Evolutionary conservation across 2,113 vertebrate genomes (phyloP), one percentile per base, ranked within the genome.

Genomic region (Lepus timidus): DNA sequence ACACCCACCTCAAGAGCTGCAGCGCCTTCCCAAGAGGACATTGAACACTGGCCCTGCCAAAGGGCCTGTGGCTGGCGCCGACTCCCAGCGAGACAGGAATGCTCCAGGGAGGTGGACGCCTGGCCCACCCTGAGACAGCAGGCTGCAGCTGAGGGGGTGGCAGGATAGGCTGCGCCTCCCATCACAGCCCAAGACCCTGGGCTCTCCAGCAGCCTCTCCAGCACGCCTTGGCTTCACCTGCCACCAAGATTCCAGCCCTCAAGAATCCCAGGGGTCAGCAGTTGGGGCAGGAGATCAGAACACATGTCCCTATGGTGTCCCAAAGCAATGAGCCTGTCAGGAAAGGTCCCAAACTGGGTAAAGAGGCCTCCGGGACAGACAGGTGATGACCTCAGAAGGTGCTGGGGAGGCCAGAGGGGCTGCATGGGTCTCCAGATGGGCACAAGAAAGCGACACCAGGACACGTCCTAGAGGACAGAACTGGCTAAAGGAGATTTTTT

Each of bases 321-420:
- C 11, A 9, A 29, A 33, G 2, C 39, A 5, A 25, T 23, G 6
- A 10, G 17, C 10, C 16, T 4, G 3, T 10, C 6, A 19, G 0
- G 6, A 23, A 68, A 3, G 6, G 51, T 51, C 58, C 58, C 74
- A 4, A 19, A 3, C 74, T 23, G 33, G 33, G 67, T 3, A 31
- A 64, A 33, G 31, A 33, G 31, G 36, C 17, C 3, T 16, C n/a
- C 14, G 3, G 55, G 65, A 58, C 39, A 44, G 39, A 44, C 39
- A 44, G 39, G 39, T 44, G 39, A 44, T 44, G 39, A 44, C 39
- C 39, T 44, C 39, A 44, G 39, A 44, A 44, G 39, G 39, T 44
- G 39, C 39, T 44, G 39, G 39, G 39, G 6, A 67, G 65, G 58
- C 51, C 67, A 12, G 14, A 10, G 22, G 70, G n/a, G 36, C 23